Conservation (phyloP, 2,113 vertebrate genomes). For the Caloenas nicobarica region DNA sequence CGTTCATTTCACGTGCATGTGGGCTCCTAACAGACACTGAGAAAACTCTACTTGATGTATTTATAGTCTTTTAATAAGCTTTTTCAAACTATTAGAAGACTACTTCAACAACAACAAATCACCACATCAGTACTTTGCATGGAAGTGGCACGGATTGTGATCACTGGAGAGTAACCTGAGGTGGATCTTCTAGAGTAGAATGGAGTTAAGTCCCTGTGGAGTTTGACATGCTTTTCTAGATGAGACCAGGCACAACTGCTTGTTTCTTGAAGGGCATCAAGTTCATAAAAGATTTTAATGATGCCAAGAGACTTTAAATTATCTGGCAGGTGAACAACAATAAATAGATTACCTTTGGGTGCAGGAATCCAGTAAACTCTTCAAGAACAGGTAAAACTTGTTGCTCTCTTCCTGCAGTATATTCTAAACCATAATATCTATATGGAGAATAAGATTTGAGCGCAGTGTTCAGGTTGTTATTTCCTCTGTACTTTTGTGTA, state of each 20-base stretch:
- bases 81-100: not conserved
- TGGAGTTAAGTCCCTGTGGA: not conserved
- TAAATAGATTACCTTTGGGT: not conserved
- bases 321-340: constrained; percentile 6
- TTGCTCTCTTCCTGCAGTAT: not conserved
- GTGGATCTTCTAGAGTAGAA: not conserved
- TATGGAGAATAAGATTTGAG: not conserved
- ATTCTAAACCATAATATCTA: not conserved
- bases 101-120: not conserved
- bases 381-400: constrained; percentile 39
- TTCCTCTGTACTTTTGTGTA: not conserved
- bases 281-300: not conserved
- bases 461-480: not conserved
- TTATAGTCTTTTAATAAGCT: not conserved
- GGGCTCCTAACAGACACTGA: not conserved
- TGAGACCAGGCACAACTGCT: not conserved
- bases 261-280: not conserved
- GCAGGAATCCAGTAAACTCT: not conserved
- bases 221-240: not conserved
- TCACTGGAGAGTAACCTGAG: not conserved
- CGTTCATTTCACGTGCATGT: not conserved
- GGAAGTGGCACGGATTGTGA: not conserved
- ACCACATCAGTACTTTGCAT: not conserved
- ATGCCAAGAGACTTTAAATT: not conserved
- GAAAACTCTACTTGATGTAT: not conserved